Percentiles rank a stretch among this genome's conserved stretches.
These are phyloP conservation scores for Pogona vitticeps DNA, from an alignment of 2,113 vertebrate genomes.

Conservation along the genomic window DNA sequence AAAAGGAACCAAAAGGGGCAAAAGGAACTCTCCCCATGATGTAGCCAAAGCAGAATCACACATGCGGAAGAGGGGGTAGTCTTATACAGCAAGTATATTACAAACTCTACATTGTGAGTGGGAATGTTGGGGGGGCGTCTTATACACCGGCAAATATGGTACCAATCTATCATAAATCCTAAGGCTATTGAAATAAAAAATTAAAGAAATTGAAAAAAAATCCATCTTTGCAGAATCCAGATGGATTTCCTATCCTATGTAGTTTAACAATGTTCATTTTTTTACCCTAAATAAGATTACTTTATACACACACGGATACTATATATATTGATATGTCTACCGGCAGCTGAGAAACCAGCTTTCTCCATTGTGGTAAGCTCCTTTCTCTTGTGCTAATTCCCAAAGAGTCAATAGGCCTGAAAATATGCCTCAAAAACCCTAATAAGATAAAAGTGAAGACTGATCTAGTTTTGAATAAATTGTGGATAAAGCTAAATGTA, in stretches of 20 bases:
- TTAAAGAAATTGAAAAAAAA: neutral
- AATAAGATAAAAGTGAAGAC: neutral
- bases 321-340: neutral
- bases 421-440: neutral
- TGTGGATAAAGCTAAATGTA: too few species aligned
- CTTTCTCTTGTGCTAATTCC: neutral
- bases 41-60: too few species aligned
- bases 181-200: neutral
- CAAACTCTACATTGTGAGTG: too few species aligned
- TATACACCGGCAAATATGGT: too few species aligned
- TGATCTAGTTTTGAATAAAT: slow-evolving; percentile 7
- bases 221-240: neutral
- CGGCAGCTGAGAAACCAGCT: neutral
- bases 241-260: neutral
- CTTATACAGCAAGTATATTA: too few species aligned
- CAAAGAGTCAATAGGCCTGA: neutral
- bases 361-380: neutral
- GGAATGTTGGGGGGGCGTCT: too few species aligned
- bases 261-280: neutral
- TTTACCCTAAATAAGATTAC: too few species aligned
- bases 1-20: too few species aligned
- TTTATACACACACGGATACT: too few species aligned
- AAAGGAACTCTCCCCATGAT: too few species aligned
- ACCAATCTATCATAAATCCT: too few species aligned
- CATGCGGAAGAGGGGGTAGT: too few species aligned